Base-by-base conservation (phyloP, 2,113 vertebrate genomes). In the Percina caprodes region DNA sequence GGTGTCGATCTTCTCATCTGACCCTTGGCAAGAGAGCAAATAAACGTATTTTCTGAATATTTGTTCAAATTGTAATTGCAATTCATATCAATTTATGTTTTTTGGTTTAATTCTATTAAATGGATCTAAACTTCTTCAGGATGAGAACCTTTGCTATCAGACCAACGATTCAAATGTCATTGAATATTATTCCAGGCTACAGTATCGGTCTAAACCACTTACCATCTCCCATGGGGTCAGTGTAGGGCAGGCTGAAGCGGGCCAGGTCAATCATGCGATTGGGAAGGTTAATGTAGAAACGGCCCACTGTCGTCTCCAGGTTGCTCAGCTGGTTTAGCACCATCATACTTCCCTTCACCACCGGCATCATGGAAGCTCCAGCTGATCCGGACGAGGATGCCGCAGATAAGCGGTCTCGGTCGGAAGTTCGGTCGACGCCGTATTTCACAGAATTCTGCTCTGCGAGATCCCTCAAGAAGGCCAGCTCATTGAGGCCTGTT, bases 311-410 rank as follows among this genome's bases (percentile, higher is more conserved):
- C 1, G 97, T 99, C 93, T 99, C 98, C 91, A 99, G 95, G 95
- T 99, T 99, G 80, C 98, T 99, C 52, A 99, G 95, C 91, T 99
- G 98, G 92, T 99, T 99, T 1, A 99, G 94, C 0, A 99, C 98
- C 98, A 99, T 99, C 98, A 99, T 99, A 93, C 98, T 98, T 14
- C 98, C 98, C 91, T 99, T 99, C 74, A 96, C 92, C 45, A 99
- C 96, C 0, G 97, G 97, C 3, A 98, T 94, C 24, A 74, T 54
- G 3, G 83, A 56, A 3, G 78, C 76, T 9, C 84, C 78, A 0
- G 78, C 26, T 1, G 89, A 87, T 2, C 89, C 82, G 0, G 90
- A 72, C 0, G 80, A 83, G 0, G 72, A 75, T 2, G 62, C 66
- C 3, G 4, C 19, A 2, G 77, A 63, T 9, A 70, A 79, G n/a